A percentile compares a stretch with the other conserved stretches of the same genome.
Conservation (phyloP, 2,797 vertebrate species). For the Cirrhinus molitorella region DNA sequence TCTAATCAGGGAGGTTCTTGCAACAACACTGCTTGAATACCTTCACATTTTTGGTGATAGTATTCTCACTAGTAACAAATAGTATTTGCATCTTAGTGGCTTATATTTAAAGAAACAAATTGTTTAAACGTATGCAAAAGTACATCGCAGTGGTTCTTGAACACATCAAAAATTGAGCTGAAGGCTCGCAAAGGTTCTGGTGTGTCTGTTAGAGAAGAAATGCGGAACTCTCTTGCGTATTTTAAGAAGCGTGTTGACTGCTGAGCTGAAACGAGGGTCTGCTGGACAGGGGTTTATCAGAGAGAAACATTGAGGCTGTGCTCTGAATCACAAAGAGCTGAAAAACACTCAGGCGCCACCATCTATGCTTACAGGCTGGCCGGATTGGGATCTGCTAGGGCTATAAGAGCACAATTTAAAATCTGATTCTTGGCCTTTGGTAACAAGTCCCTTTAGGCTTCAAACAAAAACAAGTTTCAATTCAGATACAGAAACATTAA, state of each 20-base stretch:
- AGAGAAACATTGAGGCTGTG: slow-evolving; percentile 66
- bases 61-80: neutral
- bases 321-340: slow-evolving; percentile 74
- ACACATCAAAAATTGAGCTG: neutral
- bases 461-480: neutral
- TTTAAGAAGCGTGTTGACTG: slow-evolving; percentile 58
- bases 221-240: slow-evolving; percentile 50
- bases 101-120: neutral
- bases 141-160: neutral
- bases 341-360: slow-evolving; percentile 55
- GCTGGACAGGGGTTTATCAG: slow-evolving; percentile 70
- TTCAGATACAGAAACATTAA: neutral
- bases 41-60: neutral
- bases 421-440: neutral
- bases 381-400: neutral
- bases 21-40: neutral
- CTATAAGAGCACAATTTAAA: neutral
- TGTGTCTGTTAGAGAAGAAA: slow-evolving; percentile 10
- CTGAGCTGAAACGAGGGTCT: slow-evolving; percentile 61
- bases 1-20: neutral
- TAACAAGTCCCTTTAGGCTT: neutral
- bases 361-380: slow-evolving; percentile 44
- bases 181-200: neutral
- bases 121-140: too few relatives aligned
- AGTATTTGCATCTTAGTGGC: neutral